Conservation (phyloP, 2,888 invertebrate genomes). For the Ethmia dodecea region DNA sequence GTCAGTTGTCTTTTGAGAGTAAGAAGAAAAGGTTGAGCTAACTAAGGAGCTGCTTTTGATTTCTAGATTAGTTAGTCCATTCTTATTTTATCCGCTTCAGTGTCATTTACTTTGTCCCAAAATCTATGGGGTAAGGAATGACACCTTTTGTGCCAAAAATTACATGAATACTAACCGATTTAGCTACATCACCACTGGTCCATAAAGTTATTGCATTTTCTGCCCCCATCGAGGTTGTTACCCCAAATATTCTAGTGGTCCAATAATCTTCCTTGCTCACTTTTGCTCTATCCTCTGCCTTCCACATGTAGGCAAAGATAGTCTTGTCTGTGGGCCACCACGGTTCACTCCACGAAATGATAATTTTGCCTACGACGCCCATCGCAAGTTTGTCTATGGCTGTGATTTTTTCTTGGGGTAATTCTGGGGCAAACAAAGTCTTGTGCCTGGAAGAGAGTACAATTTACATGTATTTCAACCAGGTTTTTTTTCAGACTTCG, state of each 20-base stretch:
- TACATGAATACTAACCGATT: conserved; percentile 13
- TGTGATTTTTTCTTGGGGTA: conserved; percentile 64
- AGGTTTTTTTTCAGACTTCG: too few relatives aligned
- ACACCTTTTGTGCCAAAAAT: too few relatives aligned
- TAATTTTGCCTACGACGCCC: conserved; percentile 45
- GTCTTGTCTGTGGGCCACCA: conserved; percentile 19
- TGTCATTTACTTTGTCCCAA: too few relatives aligned
- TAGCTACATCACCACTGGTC: conserved; percentile 25
- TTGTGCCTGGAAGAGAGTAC: conserved; percentile 15
- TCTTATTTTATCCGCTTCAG: too few relatives aligned
- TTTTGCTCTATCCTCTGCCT: conserved; percentile 7
- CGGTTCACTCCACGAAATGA: conserved; percentile 13
- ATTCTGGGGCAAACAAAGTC: conserved; percentile 67
- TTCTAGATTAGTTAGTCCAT: too few relatives aligned
- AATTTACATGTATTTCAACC: too few relatives aligned
- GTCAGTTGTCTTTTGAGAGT: too few relatives aligned
- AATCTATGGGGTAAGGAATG: too few relatives aligned
- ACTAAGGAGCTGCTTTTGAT: too few relatives aligned
- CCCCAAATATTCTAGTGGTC: conserved; percentile 2
- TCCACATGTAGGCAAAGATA: conserved; percentile 9
- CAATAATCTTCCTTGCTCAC: conserved; percentile 8
- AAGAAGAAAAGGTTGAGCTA: too few relatives aligned
- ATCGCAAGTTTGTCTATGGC: conserved; percentile 76
- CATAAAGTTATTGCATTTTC: conserved; percentile 24
- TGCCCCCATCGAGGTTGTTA: conserved; percentile 1